Conservation (phyloP, 2,113 vertebrate genomes). For the Mormoops blainvillei region DNA sequence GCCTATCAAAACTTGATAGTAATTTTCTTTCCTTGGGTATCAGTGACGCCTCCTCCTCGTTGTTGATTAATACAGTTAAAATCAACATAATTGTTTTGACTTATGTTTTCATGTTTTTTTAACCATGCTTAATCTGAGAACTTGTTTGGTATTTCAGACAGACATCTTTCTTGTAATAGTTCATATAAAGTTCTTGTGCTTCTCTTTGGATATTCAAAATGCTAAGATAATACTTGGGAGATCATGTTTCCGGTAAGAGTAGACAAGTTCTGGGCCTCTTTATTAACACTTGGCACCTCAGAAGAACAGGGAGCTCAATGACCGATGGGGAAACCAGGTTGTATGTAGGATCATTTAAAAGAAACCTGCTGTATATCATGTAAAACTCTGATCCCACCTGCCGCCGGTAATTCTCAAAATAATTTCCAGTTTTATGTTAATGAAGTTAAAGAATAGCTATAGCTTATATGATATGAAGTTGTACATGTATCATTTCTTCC, state of each 20-base stretch:
- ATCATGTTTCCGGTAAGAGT: neutral
- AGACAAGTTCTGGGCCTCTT: neutral
- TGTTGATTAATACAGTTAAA: neutral
- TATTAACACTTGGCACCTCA: neutral
- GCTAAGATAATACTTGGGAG: neutral
- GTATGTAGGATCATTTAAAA: neutral
- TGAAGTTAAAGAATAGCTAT: neutral
- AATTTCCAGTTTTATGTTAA: neutral
- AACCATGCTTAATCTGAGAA: neutral
- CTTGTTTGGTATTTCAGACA: neutral
- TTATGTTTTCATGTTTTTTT: neutral
- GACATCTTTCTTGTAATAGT: neutral
- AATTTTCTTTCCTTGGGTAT: neutral
- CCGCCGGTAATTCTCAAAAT: neutral
- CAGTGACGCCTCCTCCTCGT: neutral
- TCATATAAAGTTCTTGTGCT: neutral
- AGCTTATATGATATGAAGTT: neutral
- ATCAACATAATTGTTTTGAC: neutral
- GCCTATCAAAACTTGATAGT: neutral
- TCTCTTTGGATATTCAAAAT: conserved; percentile 24
- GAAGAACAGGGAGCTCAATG: neutral
- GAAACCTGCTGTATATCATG: neutral
- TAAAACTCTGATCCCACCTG: neutral
- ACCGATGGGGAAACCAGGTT: neutral
- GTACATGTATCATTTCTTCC: neutral